Evolutionary conservation across 2,888 invertebrate species (phyloP), one percentile per base, ranked within the genome.

Genomic region (Oligia fasciuncula): DNA sequence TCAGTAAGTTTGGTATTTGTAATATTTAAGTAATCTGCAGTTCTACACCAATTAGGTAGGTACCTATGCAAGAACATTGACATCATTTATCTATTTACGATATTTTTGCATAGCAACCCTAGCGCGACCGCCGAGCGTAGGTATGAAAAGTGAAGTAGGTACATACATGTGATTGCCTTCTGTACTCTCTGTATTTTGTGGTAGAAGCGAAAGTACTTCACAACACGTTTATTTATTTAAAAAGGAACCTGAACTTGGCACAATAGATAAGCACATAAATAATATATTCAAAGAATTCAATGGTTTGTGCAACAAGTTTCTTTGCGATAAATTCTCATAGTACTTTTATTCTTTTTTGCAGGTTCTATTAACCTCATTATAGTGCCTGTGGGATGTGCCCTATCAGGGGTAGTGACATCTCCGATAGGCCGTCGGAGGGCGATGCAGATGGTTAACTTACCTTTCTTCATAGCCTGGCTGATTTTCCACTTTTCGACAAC

Each of bases 331-430:
- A 51, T 35, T 80, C 9, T 46, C 19, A 23, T 29, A 40, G 11
- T 29, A 29, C 29, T 29, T 29, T 29, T 29, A 1, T 35, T 40
- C 29, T 71, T 60, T 65, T 66, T 88, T 95, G 13, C 92, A 98
- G 98, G 98, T 95, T 98, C 98, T 35, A 97, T 98, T 73, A 98
- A 98, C 92, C 95, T 98, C 83, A 98, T 98, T 85, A 97, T 98
- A 87, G 98, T 98, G 29, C 98, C 98, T 0, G 84, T 98, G 75
- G 98, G 98, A 4, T 98, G 98, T 89, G 95, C 98, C 13, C 93
- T 98, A 72, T 98, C 98, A 0, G 98, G 98, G 0, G 93, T 97
- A 11, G 94, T 98, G 17, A 98, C 98, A 0, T 97, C 98, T 75
- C 97, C 98, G 0, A 92, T 98, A 72, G 98, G 98, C 0, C 97